A percentile compares a stretch with the other conserved stretches of the same genome.
These are phyloP conservation scores for Heterodera carotae DNA, from an alignment of 1,140 invertebrate genomes.

Conservation along the genomic window DNA sequence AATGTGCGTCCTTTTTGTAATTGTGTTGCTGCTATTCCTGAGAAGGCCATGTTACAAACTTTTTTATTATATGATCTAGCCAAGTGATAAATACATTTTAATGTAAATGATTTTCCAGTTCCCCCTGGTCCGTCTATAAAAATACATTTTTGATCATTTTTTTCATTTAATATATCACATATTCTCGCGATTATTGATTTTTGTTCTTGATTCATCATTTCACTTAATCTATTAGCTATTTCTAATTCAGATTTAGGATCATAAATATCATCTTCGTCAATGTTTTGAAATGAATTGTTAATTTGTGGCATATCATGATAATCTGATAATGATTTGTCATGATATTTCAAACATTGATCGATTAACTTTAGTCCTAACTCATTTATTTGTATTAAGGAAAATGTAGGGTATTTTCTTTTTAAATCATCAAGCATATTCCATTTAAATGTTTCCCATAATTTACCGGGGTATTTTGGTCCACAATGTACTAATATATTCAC, in stretches of 20 bases:
- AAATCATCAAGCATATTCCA: too few species aligned
- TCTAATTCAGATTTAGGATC: conserved; percentile 7
- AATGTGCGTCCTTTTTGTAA: conserved; percentile 28
- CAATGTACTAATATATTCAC: conserved; percentile 9
- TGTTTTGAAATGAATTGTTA: not conserved
- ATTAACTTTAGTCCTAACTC: not conserved
- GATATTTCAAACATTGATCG: conserved; percentile 3
- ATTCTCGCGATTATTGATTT: conserved; percentile 19
- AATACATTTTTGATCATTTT: conserved; percentile 24
- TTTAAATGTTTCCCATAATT: conserved; percentile 14
- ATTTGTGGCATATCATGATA: conserved; percentile 9
- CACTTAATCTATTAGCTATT: conserved; percentile 12
- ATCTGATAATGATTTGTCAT: conserved; percentile 7
- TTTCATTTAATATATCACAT: conserved; percentile 5
- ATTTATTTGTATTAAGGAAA: not conserved
- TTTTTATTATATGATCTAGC: conserved; percentile 28
- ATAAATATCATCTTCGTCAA: conserved; percentile 11
- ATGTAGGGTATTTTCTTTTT: not conserved
- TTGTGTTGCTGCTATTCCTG: conserved; percentile 28
- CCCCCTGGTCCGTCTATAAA: too few species aligned
- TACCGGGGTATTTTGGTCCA: conserved; percentile 10
- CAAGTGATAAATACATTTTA: conserved; percentile 21
- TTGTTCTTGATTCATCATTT: conserved; percentile 24
- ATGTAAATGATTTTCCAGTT: conserved; percentile 14
- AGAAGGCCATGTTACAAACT: conserved; percentile 25